These are phyloP conservation scores for Bellardia pandia DNA, from an alignment of 2,888 invertebrate genomes.

Conservation along the genomic window DNA sequence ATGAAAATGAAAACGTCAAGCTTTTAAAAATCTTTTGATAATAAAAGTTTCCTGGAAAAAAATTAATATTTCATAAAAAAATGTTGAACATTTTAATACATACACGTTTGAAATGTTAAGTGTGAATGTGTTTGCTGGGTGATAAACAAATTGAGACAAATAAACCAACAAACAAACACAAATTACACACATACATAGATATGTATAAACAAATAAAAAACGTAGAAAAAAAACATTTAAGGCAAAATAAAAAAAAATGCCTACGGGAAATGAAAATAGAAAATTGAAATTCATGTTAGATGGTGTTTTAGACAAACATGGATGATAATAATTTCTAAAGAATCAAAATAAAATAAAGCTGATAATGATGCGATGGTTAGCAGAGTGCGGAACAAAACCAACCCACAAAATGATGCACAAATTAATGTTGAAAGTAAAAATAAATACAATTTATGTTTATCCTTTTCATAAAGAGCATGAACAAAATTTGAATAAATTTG, in stretches of 20 bases:
- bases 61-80: not conserved
- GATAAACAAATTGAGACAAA: constrained; percentile 26
- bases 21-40: too few relatives aligned
- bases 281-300: constrained; percentile 72
- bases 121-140: not conserved
- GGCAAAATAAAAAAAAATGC: constrained; percentile 54
- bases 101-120: too few relatives aligned
- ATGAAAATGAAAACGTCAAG: too few relatives aligned
- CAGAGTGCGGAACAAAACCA: not conserved
- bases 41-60: too few relatives aligned
- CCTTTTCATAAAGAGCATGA: too few relatives aligned
- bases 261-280: constrained; percentile 68
- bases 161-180: constrained; percentile 25
- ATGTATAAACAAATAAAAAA: constrained; percentile 1
- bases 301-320: constrained; percentile 66
- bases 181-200: constrained; percentile 2
- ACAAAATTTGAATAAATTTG: too few relatives aligned
- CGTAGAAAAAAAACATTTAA: constrained; percentile 36
- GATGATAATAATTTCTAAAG: constrained; percentile 61
- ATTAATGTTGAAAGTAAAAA: not conserved
- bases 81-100: too few relatives aligned
- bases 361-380: not conserved
- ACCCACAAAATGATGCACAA: constrained; percentile 10
- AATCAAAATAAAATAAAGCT: constrained; percentile 12
- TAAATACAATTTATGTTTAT: not conserved